Base-by-base conservation (phyloP, 2,113 vertebrate species). In the Ammospiza nelsoni region DNA sequence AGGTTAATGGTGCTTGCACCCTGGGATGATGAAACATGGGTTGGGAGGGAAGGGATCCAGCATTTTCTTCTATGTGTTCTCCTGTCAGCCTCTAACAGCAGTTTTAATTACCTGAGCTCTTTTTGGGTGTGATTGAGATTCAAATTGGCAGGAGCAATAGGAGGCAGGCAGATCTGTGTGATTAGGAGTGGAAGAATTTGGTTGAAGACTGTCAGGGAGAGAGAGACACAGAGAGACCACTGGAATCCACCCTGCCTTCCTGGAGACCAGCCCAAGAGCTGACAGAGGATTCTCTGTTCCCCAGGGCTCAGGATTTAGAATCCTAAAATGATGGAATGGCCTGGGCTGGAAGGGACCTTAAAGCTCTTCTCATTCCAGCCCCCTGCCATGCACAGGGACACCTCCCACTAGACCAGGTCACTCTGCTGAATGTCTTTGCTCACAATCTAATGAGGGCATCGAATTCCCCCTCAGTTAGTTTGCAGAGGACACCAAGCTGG, bases 21-120 rank as follows among this genome's bases (percentile, higher is more conserved):
- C 61, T 85, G 31, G 63, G 23, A 15, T 63, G 69, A 16, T 49
- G 65, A 29, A 72, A 54, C 14, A 9, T 51, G 3, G 1, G 1
- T 27, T 82, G 81, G 90, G n/a, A 46, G 54, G 51, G 11, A 41
- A 71, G 11, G 44, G 67, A 24, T 3, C 33, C 25, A 33, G 35
- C 0, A 0, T 68, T 91, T 89, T 74, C 20, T 6, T 68, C 0
- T 0, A 12, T 4, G 4, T 6, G 15, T 80, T 96, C 52, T 83
- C n/a, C 74, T 87, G 37, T 63, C 51, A 74, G 54, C 33, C 55
- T 54, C 15, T 58, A 54, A 46, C 6, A 3, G 66, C 61, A 69
- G 35, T 92, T 81, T 94, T 77, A 94, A 92, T 91, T 69, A 55
- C 55, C 41, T 74, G 72, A 88, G 48, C 57, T 85, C 39, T 51